A percentile compares a stretch with the other conserved stretches of the same genome.
These are phyloP conservation scores for Sebastes ruberrimus DNA, from an alignment of 2,797 vertebrate genomes.

Conservation along the genomic window DNA sequence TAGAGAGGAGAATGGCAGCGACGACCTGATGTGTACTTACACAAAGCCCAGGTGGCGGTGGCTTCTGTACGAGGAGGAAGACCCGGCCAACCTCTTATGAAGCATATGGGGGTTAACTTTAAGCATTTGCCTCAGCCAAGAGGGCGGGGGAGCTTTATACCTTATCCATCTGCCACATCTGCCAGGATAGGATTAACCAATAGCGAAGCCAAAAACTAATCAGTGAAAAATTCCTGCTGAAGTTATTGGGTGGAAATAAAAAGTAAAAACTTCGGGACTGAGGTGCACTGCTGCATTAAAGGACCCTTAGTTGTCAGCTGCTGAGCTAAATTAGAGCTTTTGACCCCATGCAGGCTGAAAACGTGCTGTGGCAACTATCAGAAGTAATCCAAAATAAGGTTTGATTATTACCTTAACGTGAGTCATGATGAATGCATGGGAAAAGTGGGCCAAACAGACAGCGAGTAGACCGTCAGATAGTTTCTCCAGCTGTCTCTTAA, in stretches of 20 bases:
- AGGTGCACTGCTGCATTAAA: background rate
- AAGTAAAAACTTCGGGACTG: background rate
- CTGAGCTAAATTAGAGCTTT: background rate
- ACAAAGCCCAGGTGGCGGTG: no score
- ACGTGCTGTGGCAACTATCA: background rate
- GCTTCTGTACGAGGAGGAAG: no score
- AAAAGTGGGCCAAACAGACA: conserved; percentile 40
- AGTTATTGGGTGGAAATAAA: background rate
- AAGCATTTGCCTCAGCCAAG: no score
- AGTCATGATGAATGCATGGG: conserved; percentile 37
- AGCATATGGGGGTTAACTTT: no score
- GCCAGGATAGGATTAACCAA: background rate
- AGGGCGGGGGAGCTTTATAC: no score
- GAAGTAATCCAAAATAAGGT: conserved; percentile 22
- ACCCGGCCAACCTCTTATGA: no score
- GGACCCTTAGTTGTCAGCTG: background rate
- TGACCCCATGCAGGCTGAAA: background rate
- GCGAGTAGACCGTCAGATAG: conserved; percentile 50
- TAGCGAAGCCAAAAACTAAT: background rate
- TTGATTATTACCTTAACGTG: conserved; percentile 33
- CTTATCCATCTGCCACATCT: no score
- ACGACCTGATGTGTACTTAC: no score
- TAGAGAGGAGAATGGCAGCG: no score
- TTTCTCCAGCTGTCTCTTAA: conserved; percentile 65
- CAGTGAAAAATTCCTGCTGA: background rate